These are phyloP conservation scores for Hofmannophila pseudospretella DNA, from an alignment of 2,888 invertebrate genomes.

Conservation along the genomic window DNA sequence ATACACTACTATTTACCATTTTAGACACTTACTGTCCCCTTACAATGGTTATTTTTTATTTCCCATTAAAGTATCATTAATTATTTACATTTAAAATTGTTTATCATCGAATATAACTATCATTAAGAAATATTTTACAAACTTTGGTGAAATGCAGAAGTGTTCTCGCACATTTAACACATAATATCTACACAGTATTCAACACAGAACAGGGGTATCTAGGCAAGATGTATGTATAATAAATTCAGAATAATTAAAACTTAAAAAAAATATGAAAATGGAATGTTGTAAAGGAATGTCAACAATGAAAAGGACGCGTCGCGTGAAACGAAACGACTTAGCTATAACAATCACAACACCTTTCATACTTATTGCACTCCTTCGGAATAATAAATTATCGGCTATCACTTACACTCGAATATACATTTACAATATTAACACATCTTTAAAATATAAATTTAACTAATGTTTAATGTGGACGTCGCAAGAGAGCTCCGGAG, in stretches of 20 bases:
- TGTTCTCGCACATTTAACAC: constrained; percentile 63
- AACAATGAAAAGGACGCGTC: constrained; percentile 49
- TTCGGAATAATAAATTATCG: constrained; percentile 68
- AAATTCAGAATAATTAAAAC: constrained; percentile 10
- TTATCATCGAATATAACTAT: constrained; percentile 71
- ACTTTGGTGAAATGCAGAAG: constrained; percentile 76
- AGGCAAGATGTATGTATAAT: constrained; percentile 18
- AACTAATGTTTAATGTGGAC: constrained; percentile 66
- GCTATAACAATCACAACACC: constrained; percentile 73
- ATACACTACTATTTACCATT: constrained; percentile 74
- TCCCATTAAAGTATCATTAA: constrained; percentile 60
- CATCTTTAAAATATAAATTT: constrained; percentile 73
- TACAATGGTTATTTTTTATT: constrained; percentile 62
- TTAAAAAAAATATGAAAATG: constrained; percentile 26
- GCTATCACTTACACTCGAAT: constrained; percentile 65
- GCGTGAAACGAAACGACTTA: constrained; percentile 40
- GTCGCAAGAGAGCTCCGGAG: constrained; percentile 31
- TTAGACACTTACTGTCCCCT: constrained; percentile 68
- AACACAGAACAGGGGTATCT: constrained; percentile 33
- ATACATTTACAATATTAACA: constrained; percentile 77
- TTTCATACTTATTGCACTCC: constrained; percentile 76
- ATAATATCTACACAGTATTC: constrained; percentile 18
- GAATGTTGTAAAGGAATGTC: constrained; percentile 63
- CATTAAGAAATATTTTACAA: constrained; percentile 75
- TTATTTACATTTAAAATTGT: constrained; percentile 75